Conservation (phyloP, 2,888 invertebrate genomes). For the Diabrotica balteata region DNA sequence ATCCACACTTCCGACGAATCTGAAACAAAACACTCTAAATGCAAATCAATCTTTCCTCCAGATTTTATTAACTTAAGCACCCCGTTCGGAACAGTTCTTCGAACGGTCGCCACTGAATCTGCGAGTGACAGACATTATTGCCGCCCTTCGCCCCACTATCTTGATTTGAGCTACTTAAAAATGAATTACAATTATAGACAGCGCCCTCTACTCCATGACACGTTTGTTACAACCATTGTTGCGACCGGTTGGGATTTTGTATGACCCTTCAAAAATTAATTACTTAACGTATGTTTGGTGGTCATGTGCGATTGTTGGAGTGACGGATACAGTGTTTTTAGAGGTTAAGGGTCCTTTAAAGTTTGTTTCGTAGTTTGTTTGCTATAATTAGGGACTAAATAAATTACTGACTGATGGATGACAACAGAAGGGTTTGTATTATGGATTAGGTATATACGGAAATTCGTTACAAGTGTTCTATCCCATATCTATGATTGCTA, state of each 20-base stretch:
- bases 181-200: constrained; percentile 51
- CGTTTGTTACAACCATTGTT: constrained; percentile 46
- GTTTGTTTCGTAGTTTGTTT: constrained; percentile 20
- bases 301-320: constrained; percentile 32
- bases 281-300: constrained; percentile 40
- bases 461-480: too few species aligned
- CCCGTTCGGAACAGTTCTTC: constrained; percentile 34
- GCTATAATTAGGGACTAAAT: constrained; percentile 21
- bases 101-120: constrained; percentile 37
- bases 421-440: too few species aligned
- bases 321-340: constrained; percentile 26
- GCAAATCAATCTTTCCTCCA: constrained; percentile 46
- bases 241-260: constrained; percentile 35
- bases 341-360: constrained; percentile 20
- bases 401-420: not conserved
- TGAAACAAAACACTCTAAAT: constrained; percentile 25
- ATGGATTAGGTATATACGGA: too few species aligned
- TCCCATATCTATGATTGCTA: too few species aligned
- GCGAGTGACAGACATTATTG: constrained; percentile 51
- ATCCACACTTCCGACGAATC: too few species aligned
- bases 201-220: constrained; percentile 34
- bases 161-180: constrained; percentile 51
- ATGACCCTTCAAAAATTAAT: constrained; percentile 44
- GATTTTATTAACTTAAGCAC: constrained; percentile 50
- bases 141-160: constrained; percentile 31